A percentile compares a stretch with the other conserved stretches of the same genome.
Evolutionary conservation across 2,797 vertebrate genomes (phyloP).

Genomic region (Enteromius fasciolatus): DNA sequence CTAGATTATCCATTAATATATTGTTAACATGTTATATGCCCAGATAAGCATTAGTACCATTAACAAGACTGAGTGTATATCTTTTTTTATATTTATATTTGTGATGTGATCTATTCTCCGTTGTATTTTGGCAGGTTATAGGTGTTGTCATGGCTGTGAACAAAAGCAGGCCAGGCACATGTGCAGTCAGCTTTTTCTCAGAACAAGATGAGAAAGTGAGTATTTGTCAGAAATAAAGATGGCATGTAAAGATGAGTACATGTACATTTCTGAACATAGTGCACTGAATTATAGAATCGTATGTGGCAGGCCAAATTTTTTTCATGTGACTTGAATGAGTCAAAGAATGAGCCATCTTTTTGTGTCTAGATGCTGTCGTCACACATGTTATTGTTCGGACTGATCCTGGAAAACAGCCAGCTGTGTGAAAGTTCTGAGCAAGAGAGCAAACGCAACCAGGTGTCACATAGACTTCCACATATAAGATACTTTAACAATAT

Average conservation of each 20-base stretch:
- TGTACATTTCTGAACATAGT: background rate
- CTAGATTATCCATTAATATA: background rate
- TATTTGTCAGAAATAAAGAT: conserved; percentile 2
- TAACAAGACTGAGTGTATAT: background rate
- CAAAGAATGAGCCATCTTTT: conserved; percentile 16
- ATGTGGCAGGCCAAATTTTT: background rate
- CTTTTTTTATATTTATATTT: background rate
- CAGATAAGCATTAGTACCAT: background rate
- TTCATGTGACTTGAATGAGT: background rate
- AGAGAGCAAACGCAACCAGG: conserved; percentile 88
- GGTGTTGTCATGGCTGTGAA: conserved; percentile 22
- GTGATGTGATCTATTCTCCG: background rate
- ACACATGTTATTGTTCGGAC: conserved; percentile 86
- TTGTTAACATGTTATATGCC: background rate
- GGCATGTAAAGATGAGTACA: background rate
- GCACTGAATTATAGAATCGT: background rate
- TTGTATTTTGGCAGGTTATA: conserved; percentile 26
- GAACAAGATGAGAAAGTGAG: conserved; percentile 44
- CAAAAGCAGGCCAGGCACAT: background rate
- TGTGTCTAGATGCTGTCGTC: conserved; percentile 80
- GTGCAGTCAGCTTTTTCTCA: conserved; percentile 11
- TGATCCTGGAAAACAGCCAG: conserved; percentile 88
- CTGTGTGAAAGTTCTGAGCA: conserved; percentile 86
- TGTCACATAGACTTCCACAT: conserved; percentile 51
- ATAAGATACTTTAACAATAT: background rate